Evolutionary conservation across 2,888 invertebrate genomes (phyloP).

Genomic region (Drosophila histrio): DNA sequence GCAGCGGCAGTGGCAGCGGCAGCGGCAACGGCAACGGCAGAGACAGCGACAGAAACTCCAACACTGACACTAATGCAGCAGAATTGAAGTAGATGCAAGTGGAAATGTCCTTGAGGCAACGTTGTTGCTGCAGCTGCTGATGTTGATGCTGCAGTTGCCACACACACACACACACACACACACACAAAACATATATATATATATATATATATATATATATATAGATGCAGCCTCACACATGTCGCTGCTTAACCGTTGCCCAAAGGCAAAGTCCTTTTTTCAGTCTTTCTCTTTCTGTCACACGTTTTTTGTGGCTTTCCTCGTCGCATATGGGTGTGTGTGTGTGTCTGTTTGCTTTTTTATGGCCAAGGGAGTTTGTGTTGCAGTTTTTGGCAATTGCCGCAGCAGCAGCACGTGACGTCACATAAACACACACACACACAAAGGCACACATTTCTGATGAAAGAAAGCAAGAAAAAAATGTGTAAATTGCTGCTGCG

Average conservation of each 20-base stretch:
- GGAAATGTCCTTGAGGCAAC: constrained; percentile 74
- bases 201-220: background rate
- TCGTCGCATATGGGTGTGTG: constrained; percentile 29
- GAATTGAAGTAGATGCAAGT: constrained; percentile 78
- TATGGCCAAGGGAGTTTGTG: constrained; percentile 67
- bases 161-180: constrained; percentile 20
- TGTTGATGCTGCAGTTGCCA: constrained; percentile 27
- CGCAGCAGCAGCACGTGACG: constrained; percentile 58
- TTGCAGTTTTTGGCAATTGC: constrained; percentile 63
- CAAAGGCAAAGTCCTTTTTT: constrained; percentile 43
- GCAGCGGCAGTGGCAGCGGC: background rate
- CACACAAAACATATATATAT: background rate
- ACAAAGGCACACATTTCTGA: background rate
- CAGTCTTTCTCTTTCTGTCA: constrained; percentile 12
- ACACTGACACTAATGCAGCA: constrained; percentile 73
- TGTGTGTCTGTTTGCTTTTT: constrained; percentile 49
- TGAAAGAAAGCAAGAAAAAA: background rate
- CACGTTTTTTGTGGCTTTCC: constrained; percentile 3
- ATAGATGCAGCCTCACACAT: constrained; percentile 28
- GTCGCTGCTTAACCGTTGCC: constrained; percentile 62
- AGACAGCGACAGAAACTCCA: constrained; percentile 32
- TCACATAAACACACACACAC: constrained; percentile 43
- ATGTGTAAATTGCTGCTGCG: constrained; percentile 77
- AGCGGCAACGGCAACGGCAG: background rate
- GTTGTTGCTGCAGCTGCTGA: constrained; percentile 20